Evolutionary conservation across 92 coral and sea anemone genomes (phyloP).

Genomic region (Zoanthus gigantus): DNA sequence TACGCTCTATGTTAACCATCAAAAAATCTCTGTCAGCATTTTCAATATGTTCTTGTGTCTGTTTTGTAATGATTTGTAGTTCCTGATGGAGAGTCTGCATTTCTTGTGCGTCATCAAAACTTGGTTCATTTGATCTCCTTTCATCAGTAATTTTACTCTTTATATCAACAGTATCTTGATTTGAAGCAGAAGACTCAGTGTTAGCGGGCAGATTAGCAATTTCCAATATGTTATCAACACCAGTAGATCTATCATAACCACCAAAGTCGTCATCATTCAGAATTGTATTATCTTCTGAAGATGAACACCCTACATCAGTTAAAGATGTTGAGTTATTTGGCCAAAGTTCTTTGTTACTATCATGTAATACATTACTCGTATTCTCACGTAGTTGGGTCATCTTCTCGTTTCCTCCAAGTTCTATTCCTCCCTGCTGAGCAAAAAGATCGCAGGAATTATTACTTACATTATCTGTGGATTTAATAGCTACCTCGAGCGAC

Average conservation of each 20-base stretch:
- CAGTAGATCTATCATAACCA: background rate
- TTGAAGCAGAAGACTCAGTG: background rate
- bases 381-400: background rate
- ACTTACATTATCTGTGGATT: background rate
- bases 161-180: background rate
- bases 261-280: no score
- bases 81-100: constrained; percentile 15
- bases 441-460: background rate
- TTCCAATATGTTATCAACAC: background rate
- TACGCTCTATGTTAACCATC: background rate
- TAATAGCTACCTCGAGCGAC: background rate
- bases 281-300: background rate
- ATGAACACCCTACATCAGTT: background rate
- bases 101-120: constrained; percentile 5
- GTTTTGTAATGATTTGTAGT: constrained; percentile 33
- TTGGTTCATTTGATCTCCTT: background rate
- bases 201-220: background rate
- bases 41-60: constrained; percentile 28
- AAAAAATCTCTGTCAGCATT: background rate
- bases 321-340: background rate
- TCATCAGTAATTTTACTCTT: background rate
- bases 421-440: background rate
- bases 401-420: background rate
- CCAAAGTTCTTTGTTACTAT: background rate
- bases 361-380: background rate